Evolutionary conservation across 2,797 vertebrate species (phyloP), one percentile per base, ranked within the genome.

Genomic region (Sebastiscus tertius): DNA sequence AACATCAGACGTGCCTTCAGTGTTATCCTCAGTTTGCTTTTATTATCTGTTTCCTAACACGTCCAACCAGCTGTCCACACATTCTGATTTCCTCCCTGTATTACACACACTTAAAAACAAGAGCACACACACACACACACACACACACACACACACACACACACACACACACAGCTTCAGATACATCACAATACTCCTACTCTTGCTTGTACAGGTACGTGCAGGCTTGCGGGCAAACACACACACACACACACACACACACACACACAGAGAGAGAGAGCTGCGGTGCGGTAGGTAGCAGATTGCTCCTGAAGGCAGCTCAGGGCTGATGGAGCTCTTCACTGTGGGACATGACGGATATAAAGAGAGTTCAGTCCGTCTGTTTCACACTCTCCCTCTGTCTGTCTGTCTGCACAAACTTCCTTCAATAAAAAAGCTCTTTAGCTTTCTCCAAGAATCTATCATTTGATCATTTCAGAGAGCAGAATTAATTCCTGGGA

Each of bases 221-320:
- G 34, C 7, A 55, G 58, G 36, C 71, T 72, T 34, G 24, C 3
- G 20, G 31, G 31, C 68, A 63, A 22, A 49, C 60, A 54, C 54
- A 52, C 26, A 63, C 46, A 60, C 61, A 65, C 65, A n/a, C 27
- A 54, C 56, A 49, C 33, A 55, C 55, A 34, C 46, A 31, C n/a
- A 31, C 27, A 12, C 27, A 54, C 20, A n/a, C 22, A 46, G 36
- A 49, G 3, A 46, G 16, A 46, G 46, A 39, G 3, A 71, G 49
- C 34, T 62, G 54, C 61, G 36, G 69, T 72, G 77, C 26, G 20
- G 77, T 73, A 78, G 78, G 75, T 55, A 78, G 86, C 77, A 85
- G 76, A 90, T 82, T 90, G 80, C 63, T 87, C 89, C 87, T 91
- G 77, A 81, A 88, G 88, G 85, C 87, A 80, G 88, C 87, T 88